Evolutionary conservation across 2,888 invertebrate genomes (phyloP), one percentile per base, ranked within the genome.

Genomic region (Nezara viridula): DNA sequence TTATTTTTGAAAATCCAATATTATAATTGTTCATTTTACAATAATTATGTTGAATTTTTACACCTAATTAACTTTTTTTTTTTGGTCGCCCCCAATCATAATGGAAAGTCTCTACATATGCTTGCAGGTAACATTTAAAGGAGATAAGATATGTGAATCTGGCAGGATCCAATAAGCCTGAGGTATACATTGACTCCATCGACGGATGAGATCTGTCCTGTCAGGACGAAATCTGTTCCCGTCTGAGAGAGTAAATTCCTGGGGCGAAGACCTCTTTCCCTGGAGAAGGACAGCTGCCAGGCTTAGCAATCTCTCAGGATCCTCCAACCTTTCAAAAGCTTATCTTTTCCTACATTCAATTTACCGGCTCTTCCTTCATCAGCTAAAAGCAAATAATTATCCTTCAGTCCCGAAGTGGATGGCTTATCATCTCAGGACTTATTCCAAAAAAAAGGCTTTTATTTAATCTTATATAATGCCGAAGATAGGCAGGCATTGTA

Each of bases 301-400:
- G 66, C 66, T 73, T 73, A 73, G 32, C 32, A 6, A 37, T 32
- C 66, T 73, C 66, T 37, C 27, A 32, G 27, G 27, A 60, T 60
- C 6, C 66, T 37, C 32, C 32, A 73, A 73, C 66, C 66, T 73
- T 73, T 73, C 66, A 73, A 37, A 73, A 73, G 66, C 66, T 73
- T 73, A 73, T 73, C 66, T 37, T 73, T 32, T 12, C 2, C 66
- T 37, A 32, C 37, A 73, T 73, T 73, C 66, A 73, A 73, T 73
- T 73, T 73, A 37, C 32, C 19, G 37, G 1, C 19, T 37, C 37
- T 73, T 73, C 32, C 16, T 6, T 73, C 32, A 73, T 73, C 66
- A 32, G 19, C 14, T 66, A 32, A 60, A 32, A 66, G 66, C 32
- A 73, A 73, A 73, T 73, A 37, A 73, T 73, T 73, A 73, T 0